These are phyloP conservation scores for Theropithecus gelada DNA, from an alignment of 2,113 vertebrate species.

Conservation along the genomic window DNA sequence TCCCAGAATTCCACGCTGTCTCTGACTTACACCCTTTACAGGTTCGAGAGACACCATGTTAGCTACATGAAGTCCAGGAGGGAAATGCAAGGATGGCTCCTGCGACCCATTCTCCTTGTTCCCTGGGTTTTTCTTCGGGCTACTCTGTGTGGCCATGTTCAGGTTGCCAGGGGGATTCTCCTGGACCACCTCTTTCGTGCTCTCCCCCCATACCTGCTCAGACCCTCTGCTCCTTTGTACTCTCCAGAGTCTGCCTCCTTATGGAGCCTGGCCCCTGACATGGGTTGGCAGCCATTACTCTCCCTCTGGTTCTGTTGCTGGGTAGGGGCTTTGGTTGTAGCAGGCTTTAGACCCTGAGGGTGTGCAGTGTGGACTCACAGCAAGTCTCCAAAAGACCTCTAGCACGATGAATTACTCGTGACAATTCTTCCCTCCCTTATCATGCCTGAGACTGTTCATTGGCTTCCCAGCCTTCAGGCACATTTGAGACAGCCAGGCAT, in stretches of 20 bases:
- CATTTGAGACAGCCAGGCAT: not conserved
- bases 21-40: not conserved
- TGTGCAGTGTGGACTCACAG: not conserved
- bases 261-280: not conserved
- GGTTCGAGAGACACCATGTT: not conserved
- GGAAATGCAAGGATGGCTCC: not conserved
- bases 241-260: not conserved
- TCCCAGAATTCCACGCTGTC: not conserved
- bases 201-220: not conserved
- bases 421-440: not conserved
- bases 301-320: not conserved
- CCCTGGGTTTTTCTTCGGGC: not conserved
- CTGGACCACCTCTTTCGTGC: not conserved
- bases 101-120: not conserved
- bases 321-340: not conserved
- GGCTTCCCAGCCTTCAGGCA: not conserved
- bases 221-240: not conserved
- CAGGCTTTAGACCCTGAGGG: not conserved
- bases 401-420: not conserved
- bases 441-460: too few species aligned
- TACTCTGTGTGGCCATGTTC: rapidly evolving
- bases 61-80: not conserved
- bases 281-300: not conserved
- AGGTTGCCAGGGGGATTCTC: not conserved
- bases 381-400: not conserved